These are phyloP conservation scores for Pammene aurita DNA, from an alignment of 2,888 invertebrate species.

Conservation along the genomic window DNA sequence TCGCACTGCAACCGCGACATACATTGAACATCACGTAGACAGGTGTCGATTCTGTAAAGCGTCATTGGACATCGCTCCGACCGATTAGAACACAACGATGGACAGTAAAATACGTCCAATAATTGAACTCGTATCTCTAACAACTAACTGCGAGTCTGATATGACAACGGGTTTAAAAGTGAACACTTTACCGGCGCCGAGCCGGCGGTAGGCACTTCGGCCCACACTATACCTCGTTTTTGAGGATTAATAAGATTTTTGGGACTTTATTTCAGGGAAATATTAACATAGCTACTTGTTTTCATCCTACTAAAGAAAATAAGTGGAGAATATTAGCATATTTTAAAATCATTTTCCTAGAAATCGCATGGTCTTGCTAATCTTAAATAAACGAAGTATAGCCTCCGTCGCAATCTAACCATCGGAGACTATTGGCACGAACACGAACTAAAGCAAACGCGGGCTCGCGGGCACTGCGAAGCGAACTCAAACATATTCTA, in stretches of 20 bases:
- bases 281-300: too few relatives aligned
- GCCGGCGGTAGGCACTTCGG: conserved; percentile 67
- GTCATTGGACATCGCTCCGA: conserved; percentile 54
- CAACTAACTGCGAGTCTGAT: conserved; percentile 65
- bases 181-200: conserved; percentile 62
- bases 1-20: conserved; percentile 37
- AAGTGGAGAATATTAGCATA: too few relatives aligned
- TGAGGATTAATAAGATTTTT: too few relatives aligned
- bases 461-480: conserved; percentile 51
- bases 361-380: too few relatives aligned
- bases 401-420: neutral
- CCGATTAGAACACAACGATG: conserved; percentile 53
- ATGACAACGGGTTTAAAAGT: conserved; percentile 67
- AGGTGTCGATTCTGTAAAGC: conserved; percentile 67
- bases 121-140: conserved; percentile 59
- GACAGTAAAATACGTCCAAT: conserved; percentile 55
- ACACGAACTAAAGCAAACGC: conserved; percentile 49
- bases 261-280: too few relatives aligned
- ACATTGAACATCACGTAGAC: conserved; percentile 53
- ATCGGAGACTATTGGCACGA: conserved; percentile 41
- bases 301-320: too few relatives aligned
- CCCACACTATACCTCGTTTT: conserved; percentile 46
- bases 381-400: too few relatives aligned
- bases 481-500: conserved; percentile 61
- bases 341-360: too few relatives aligned